Conservation (phyloP, 2,888 invertebrate genomes). For the Lottia gigantea region DNA sequence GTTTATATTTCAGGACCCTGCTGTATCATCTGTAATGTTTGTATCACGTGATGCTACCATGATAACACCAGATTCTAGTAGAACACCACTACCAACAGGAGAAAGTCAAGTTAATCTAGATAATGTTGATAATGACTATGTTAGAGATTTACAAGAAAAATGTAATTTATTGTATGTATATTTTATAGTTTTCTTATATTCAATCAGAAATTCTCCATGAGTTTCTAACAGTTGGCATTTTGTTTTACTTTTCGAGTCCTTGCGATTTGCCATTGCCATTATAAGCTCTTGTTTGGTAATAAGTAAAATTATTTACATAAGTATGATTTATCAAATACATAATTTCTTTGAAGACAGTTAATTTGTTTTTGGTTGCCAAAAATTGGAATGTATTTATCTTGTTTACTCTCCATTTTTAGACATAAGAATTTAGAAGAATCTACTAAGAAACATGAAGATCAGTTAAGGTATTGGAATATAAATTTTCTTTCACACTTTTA, state of each 20-base stretch:
- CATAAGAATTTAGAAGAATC: conserved; percentile 53
- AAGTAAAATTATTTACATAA: no score
- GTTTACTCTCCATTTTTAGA: conserved; percentile 31
- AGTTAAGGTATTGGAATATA: conserved; percentile 40
- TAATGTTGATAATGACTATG: conserved; percentile 6
- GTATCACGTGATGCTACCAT: conserved; percentile 53
- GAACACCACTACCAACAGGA: conserved; percentile 13
- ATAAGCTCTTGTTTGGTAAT: no score
- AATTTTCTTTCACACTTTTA: no score
- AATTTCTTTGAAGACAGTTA: neutral
- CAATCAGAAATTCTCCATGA: neutral
- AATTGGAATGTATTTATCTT: neutral
- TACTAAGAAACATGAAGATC: conserved; percentile 54
- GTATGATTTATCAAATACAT: no score
- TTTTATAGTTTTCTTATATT: no score
- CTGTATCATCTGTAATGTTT: conserved; percentile 52
- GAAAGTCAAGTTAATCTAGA: conserved; percentile 1
- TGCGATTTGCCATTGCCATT: no score
- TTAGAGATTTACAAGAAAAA: conserved; percentile 19
- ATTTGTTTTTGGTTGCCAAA: neutral
- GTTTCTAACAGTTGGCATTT: no score
- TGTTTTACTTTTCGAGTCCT: no score
- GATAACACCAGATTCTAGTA: conserved; percentile 34
- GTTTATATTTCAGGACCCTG: conserved; percentile 42
- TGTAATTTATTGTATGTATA: conserved; percentile 13